Evolutionary conservation across 2,888 invertebrate species (phyloP).

Genomic region (Drosophila anomalipes): DNA sequence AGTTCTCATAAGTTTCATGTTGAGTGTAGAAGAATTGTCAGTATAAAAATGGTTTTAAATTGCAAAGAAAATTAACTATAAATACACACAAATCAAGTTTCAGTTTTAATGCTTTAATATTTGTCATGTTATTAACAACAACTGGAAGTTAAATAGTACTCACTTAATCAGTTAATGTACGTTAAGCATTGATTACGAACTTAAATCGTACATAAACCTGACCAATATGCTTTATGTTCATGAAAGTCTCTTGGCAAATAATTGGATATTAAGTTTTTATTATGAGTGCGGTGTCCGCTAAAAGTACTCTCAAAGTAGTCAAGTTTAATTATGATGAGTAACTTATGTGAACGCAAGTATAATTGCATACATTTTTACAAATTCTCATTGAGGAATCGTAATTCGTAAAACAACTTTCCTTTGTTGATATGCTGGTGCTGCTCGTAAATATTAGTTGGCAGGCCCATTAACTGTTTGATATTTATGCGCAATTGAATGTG

Average conservation of each 20-base stretch:
- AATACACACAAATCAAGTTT: background rate
- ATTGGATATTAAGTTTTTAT: background rate
- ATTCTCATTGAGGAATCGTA: background rate
- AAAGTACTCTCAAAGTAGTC: background rate
- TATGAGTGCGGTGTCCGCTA: background rate
- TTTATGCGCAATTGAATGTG: slow-evolving; percentile 37
- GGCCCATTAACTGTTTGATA: slow-evolving; percentile 26
- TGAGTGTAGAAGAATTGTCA: background rate
- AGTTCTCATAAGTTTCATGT: background rate
- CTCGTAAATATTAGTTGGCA: slow-evolving; percentile 31
- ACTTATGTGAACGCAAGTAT: background rate
- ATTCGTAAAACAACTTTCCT: background rate
- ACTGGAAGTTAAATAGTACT: background rate
- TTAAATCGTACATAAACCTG: background rate
- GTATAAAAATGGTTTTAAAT: background rate
- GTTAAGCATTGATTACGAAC: background rate
- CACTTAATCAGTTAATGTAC: background rate
- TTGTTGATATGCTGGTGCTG: background rate
- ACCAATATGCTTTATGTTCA: background rate
- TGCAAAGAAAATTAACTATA: background rate
- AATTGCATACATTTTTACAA: background rate
- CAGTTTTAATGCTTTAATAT: background rate
- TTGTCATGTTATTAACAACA: background rate
- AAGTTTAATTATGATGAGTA: background rate
- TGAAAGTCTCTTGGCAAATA: background rate